Percentiles rank a stretch among this genome's conserved stretches.
Evolutionary conservation across 2,888 invertebrate species (phyloP).

Genomic region (Idaea biselata): DNA sequence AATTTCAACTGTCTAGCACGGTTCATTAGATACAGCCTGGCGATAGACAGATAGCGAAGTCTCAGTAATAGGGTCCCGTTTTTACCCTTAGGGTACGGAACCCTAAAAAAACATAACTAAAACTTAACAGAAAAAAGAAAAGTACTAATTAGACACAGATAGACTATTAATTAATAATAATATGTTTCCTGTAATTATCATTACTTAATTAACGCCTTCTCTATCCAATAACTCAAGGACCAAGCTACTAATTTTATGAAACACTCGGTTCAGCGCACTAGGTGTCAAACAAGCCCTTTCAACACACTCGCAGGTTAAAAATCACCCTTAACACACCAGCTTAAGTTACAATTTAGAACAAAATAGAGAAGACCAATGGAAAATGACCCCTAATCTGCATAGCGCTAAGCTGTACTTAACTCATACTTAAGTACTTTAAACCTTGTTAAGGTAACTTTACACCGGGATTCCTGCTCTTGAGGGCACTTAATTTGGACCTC

Average conservation of each 20-base stretch:
- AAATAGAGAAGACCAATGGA: not conserved
- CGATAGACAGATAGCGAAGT: no score
- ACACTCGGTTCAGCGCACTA: not conserved
- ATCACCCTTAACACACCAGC: not conserved
- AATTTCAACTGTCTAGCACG: no score
- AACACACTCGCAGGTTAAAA: not conserved
- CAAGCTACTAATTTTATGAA: not conserved
- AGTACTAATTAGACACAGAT: no score
- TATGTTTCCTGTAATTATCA: not conserved
- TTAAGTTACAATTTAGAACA: not conserved
- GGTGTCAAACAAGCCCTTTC: not conserved
- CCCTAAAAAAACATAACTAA: no score
- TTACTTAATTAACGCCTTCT: not conserved
- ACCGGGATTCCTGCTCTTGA: slow-evolving; percentile 8
- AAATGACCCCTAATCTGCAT: slow-evolving; percentile 4
- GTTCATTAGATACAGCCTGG: no score
- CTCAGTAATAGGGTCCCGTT: no score
- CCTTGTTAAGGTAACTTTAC: slow-evolving; percentile 31
- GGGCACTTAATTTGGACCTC: slow-evolving; percentile 14
- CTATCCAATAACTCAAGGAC: not conserved
- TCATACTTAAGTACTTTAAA: slow-evolving; percentile 20
- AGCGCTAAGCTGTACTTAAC: slow-evolving; percentile 19
- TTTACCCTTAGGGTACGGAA: no score
- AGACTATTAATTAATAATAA: no score
- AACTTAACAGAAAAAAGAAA: no score